These are phyloP conservation scores for Diarsia rubi DNA, from an alignment of 2,888 invertebrate genomes.

Conservation along the genomic window DNA sequence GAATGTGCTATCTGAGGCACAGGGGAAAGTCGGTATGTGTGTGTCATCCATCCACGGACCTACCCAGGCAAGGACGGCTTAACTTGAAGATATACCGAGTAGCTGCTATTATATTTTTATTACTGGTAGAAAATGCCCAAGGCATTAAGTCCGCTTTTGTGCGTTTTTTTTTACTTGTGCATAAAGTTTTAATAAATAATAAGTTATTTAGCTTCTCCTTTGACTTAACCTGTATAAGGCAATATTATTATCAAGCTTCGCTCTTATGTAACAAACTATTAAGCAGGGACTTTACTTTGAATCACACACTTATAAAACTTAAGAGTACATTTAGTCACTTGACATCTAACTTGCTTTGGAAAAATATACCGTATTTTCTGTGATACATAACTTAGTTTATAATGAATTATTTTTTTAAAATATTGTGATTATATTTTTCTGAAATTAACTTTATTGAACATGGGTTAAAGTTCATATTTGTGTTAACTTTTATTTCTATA, in stretches of 20 bases:
- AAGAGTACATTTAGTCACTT: conserved; percentile 31
- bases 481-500: background rate
- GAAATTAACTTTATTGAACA: background rate
- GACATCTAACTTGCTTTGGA: background rate
- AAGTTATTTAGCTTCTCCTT: background rate
- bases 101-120: no score
- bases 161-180: no score
- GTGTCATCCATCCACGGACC: no score
- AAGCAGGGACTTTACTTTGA: conserved; percentile 37
- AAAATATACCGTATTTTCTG: background rate
- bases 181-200: no score
- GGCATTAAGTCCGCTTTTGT: no score
- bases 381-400: background rate
- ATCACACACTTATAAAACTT: conserved; percentile 9
- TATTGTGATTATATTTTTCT: background rate
- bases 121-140: no score
- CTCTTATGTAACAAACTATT: background rate
- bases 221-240: conserved; percentile 18
- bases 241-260: background rate
- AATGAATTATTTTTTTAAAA: background rate
- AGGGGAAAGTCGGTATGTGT: no score
- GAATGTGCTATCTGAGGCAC: no score
- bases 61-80: no score
- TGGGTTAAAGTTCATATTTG: background rate
- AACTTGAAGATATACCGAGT: no score